Evolutionary conservation across 2,113 vertebrate species (phyloP).

Genomic region (Tauraco erythrolophus): DNA sequence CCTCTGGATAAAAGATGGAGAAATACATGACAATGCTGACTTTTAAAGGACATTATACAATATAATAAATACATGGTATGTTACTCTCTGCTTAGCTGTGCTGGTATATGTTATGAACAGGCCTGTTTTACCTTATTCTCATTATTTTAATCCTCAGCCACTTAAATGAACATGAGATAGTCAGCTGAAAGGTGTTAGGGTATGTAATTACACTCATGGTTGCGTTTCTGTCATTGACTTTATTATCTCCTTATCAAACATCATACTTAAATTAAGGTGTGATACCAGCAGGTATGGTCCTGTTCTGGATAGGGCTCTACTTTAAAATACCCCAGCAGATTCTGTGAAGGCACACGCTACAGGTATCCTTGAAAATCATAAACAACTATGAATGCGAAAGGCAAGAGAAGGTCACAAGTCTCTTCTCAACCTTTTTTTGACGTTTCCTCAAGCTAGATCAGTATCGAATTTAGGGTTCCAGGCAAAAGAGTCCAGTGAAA

Average conservation of each 20-base stretch:
- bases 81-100: background rate
- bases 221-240: background rate
- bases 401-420: background rate
- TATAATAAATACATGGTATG: background rate
- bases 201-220: background rate
- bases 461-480: background rate
- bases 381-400: background rate
- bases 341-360: background rate
- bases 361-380: background rate
- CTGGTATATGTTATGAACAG: background rate
- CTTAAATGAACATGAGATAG: background rate
- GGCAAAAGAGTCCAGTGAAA: background rate
- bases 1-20: slow-evolving; percentile 59
- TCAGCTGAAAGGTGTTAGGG: background rate
- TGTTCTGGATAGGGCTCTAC: background rate
- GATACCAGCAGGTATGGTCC: background rate
- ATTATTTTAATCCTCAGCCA: background rate
- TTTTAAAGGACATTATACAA: background rate
- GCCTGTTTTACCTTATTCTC: background rate
- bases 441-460: background rate
- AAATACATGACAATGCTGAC: slow-evolving; percentile 42
- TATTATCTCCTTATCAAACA: background rate
- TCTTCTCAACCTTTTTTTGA: background rate
- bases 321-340: background rate
- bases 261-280: background rate